A percentile compares a stretch with the other conserved stretches of the same genome.
Evolutionary conservation across 2,113 vertebrate genomes (phyloP).

Genomic region (Rhea pennata): DNA sequence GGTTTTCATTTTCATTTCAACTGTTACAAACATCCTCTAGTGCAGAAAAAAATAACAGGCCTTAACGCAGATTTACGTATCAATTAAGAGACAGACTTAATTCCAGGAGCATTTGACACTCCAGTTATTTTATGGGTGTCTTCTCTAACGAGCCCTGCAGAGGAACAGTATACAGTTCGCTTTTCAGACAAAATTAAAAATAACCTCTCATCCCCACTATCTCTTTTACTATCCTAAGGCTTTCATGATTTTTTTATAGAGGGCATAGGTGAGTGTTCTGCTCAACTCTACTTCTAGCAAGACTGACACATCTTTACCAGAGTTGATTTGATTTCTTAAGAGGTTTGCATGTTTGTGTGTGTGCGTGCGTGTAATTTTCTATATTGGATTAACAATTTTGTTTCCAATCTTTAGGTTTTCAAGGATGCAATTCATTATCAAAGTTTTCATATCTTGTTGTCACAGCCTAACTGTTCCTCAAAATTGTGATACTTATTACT

Average conservation of each 20-base stretch:
- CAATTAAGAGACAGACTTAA: neutral
- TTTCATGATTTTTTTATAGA: too few relatives aligned
- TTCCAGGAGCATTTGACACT: neutral
- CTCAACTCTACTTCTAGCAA: neutral
- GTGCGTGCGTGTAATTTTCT: neutral
- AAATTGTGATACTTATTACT: neutral
- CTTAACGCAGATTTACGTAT: neutral
- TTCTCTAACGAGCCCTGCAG: neutral
- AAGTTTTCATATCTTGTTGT: neutral
- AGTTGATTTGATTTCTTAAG: neutral
- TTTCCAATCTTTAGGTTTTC: neutral
- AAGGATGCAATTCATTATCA: neutral
- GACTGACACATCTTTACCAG: neutral
- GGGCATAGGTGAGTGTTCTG: neutral
- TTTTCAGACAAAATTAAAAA: neutral
- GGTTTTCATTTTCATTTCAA: neutral
- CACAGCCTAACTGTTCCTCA: neutral
- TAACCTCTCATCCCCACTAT: neutral
- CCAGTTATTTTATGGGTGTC: neutral
- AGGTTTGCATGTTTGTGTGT: neutral
- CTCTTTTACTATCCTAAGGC: neutral
- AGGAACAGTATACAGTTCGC: neutral
- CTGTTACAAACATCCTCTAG: neutral
- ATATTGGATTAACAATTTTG: neutral
- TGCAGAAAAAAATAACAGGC: neutral